Base-by-base conservation (phyloP, 1,140 invertebrate genomes). In the Atta texana region DNA sequence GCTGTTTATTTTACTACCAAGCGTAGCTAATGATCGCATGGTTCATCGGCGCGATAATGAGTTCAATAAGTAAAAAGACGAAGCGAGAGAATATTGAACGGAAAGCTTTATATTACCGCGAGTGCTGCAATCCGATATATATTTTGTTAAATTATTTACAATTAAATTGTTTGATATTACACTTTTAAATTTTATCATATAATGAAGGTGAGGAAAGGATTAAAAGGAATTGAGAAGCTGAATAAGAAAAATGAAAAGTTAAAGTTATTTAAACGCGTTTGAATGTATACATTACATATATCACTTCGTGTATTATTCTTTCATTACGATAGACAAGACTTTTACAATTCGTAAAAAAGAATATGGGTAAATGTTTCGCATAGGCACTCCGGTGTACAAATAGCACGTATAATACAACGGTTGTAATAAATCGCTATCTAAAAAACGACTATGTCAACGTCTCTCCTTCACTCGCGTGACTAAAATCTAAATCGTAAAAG, bases 331-430 rank as follows among this genome's bases (percentile, higher is more conserved):
- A 90, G 64, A 90, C 63, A 91, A 91, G 44, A 86, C 44, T 88
- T 91, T 89, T 72, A 92, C 81, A 89, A 92, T 86, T 92, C 78
- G 91, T 92, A 92, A 55, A 92, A 91, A 90, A 91, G 89, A 24
- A 90, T 81, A 81, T 84, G 88, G 64, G 14, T 88, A 92, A 89
- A 91, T 84, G 53, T 92, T 86, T 74, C 85, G 59, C 84, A 59
- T 86, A 92, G 90, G 92, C 92, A 92, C 91, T 92, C 92, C 63
- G 80, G 88, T 91, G 87, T 92, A 91, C 89, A 92, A 92, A 91
- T 88, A 61, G 74, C 71, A 89, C 84, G 31, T 91, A 77, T 68
- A 82, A 75, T 84, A 89, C 81, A 63, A 86, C 66, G 39, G 72
- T 63, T 55, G 53, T 75, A 78, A 85, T 80, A 80, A 85, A 78